Evolutionary conservation across 1,140 invertebrate genomes (phyloP).

Genomic region (Drosophila rhopaloa): DNA sequence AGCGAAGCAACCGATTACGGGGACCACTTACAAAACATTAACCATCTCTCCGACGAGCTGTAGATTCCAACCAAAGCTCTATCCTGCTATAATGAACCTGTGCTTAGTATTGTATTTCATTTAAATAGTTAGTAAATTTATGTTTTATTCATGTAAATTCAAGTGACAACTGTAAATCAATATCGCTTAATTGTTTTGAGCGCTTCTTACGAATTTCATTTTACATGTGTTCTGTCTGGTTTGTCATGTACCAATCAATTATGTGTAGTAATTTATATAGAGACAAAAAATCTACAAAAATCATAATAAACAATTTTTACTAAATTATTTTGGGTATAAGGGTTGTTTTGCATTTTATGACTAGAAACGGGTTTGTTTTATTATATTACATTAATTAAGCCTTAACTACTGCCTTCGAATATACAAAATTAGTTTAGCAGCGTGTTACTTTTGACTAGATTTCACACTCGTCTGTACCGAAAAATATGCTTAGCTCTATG

Average conservation of each 20-base stretch:
- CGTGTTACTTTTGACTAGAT: constrained; percentile 68
- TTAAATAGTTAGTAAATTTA: constrained; percentile 66
- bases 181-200: constrained; percentile 44
- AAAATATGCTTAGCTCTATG: constrained; percentile 36
- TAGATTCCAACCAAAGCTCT: constrained; percentile 79
- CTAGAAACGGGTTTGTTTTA: constrained; percentile 23
- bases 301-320: constrained; percentile 64
- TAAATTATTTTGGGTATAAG: constrained; percentile 46
- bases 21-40: constrained; percentile 92
- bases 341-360: constrained; percentile 20
- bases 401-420: constrained; percentile 30
- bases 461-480: constrained; percentile 67
- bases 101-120: constrained; percentile 60
- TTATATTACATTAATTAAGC: constrained; percentile 24
- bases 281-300: constrained; percentile 68
- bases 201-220: constrained; percentile 23
- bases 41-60: constrained; percentile 93
- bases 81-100: constrained; percentile 40
- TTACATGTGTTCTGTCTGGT: constrained; percentile 1
- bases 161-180: constrained; percentile 45
- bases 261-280: constrained; percentile 71
- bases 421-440: constrained; percentile 43
- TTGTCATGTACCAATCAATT: constrained; percentile 44
- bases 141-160: constrained; percentile 64
- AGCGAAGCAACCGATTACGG: constrained; percentile 98